phyloP scores from a whole-genome alignment of 2,797 vertebrate genomes.

The Dryobates pubescens region DNA sequence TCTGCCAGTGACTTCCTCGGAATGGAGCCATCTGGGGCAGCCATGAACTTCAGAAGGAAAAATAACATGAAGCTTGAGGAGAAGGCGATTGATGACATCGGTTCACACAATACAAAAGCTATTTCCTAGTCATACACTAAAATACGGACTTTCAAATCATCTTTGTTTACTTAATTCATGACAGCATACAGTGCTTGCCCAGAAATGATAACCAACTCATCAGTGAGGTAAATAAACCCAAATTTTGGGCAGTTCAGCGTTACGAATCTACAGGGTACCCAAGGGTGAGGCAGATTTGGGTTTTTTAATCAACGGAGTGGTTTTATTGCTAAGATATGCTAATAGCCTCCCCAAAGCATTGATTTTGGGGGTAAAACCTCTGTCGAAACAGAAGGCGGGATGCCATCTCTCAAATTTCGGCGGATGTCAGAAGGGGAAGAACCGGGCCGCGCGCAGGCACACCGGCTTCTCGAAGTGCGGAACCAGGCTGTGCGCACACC shows the following conservation, averaged over 20 bases:
- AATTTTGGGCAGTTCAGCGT: fast-evolving
- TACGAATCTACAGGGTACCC: fast-evolving
- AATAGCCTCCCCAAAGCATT: fast-evolving
- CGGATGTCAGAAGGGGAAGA: fast-evolving
- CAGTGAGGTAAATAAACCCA: not conserved
- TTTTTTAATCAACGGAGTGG: fast-evolving
- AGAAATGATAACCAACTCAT: too few species aligned
- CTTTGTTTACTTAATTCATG: not conserved
- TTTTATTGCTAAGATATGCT: not conserved
- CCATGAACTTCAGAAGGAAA: slow-evolving; percentile 70
- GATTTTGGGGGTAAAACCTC: fast-evolving
- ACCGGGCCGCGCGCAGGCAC: fast-evolving
- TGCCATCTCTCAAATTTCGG: fast-evolving
- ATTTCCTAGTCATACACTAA: not conserved
- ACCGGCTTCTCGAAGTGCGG: not conserved
- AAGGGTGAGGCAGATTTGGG: fast-evolving
- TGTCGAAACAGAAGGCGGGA: fast-evolving
- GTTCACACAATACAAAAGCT: not conserved
- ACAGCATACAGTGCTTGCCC: not conserved
- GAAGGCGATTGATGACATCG: fast-evolving
- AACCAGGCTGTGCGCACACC: not conserved
- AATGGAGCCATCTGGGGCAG: slow-evolving; percentile 49
- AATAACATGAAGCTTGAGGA: not conserved
- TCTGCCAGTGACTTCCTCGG: slow-evolving; percentile 81
- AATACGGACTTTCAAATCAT: not conserved